phyloP scores from a whole-genome alignment of 2,113 vertebrate genomes.

The Centrocercus urophasianus region DNA sequence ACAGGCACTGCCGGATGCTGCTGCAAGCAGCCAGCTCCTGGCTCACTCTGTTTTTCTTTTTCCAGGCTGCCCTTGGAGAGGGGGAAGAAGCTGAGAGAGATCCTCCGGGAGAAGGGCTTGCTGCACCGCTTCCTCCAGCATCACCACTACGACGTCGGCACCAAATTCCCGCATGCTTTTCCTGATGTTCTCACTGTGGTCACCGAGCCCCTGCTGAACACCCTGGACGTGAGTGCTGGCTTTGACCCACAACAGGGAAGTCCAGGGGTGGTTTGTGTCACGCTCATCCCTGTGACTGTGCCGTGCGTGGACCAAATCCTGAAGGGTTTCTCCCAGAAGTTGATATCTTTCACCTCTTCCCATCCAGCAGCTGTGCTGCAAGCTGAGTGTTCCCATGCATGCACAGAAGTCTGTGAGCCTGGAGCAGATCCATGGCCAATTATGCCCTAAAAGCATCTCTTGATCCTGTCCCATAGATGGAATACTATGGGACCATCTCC shows the following conservation, averaged over 20 bases:
- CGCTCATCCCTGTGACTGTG: not conserved
- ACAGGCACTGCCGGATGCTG: rapidly evolving
- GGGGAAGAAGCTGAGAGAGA: conserved; percentile 74
- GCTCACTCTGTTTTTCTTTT: not conserved
- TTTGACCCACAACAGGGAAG: rapidly evolving
- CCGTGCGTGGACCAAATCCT: not conserved
- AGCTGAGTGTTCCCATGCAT: not conserved
- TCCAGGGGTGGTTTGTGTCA: rapidly evolving
- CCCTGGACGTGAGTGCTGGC: conserved; percentile 68
- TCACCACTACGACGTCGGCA: not conserved
- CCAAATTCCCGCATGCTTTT: not conserved
- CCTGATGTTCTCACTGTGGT: not conserved
- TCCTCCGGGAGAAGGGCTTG: conserved; percentile 73
- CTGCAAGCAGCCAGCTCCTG: not conserved
- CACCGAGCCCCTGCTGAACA: conserved; percentile 63
- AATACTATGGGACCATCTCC: conserved; percentile 73
- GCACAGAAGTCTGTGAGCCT: not conserved
- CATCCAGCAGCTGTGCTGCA: not conserved
- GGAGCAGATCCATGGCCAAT: not conserved
- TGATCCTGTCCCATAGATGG: conserved; percentile 28
- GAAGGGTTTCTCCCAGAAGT: not conserved
- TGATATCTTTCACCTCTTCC: not conserved
- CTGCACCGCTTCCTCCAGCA: conserved; percentile 66
- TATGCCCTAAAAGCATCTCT: not conserved
- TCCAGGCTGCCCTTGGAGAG: conserved; percentile 80